These are phyloP conservation scores for Pontoporia blainvillei DNA, from an alignment of 2,113 vertebrate genomes.

Conservation along the genomic window DNA sequence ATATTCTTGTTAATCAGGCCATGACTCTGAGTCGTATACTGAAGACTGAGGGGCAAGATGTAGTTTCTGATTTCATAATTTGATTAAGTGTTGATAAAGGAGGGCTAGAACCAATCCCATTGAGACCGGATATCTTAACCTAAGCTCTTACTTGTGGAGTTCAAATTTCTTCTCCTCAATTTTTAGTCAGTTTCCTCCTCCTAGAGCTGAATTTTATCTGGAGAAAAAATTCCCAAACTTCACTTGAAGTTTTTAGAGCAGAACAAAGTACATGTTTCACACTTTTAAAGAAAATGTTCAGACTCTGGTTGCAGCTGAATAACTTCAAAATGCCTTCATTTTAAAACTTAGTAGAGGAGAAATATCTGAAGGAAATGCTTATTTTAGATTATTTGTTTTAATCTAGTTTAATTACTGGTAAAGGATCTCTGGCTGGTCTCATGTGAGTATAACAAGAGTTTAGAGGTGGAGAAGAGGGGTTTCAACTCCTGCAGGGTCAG, in stretches of 20 bases:
- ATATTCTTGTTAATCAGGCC: neutral
- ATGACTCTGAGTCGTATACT: neutral
- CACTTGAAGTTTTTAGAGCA: constrained; percentile 39
- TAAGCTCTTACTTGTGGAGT: neutral
- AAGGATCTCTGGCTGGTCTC: neutral
- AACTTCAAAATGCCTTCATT: constrained; percentile 41
- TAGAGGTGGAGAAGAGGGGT: neutral
- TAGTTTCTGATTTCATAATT: neutral
- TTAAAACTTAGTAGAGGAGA: neutral
- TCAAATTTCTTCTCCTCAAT: neutral
- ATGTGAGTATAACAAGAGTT: neutral
- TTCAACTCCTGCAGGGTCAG: neutral
- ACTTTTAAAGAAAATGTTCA: constrained; percentile 28
- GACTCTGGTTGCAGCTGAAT: neutral
- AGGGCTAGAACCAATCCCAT: neutral
- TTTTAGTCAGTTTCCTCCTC: neutral
- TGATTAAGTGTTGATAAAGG: neutral
- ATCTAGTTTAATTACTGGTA: neutral
- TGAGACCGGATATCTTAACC: neutral
- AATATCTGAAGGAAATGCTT: neutral
- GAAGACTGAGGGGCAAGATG: neutral
- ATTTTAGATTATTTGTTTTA: constrained; percentile 13
- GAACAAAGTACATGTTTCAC: constrained; percentile 14
- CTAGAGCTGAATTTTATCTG: neutral
- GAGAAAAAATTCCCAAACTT: constrained; percentile 35